A percentile compares a stretch with the other conserved stretches of the same genome.
Evolutionary conservation across 2,797 vertebrate species (phyloP).

Genomic region (Enteromius unitaeniatus): DNA sequence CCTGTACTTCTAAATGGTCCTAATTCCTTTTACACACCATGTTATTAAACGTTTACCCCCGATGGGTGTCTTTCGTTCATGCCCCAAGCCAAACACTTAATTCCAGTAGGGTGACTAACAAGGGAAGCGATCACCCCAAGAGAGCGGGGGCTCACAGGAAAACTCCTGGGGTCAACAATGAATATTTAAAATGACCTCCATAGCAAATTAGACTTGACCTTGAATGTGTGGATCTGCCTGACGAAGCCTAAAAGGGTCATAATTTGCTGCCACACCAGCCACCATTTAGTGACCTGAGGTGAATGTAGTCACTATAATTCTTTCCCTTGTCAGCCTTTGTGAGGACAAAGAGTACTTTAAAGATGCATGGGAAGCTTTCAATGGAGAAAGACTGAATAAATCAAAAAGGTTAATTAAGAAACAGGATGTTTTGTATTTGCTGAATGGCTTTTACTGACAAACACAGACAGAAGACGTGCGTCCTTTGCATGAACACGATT

Average conservation of each 20-base stretch:
- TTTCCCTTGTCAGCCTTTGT: constrained; percentile 38
- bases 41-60: constrained; percentile 43
- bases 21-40: constrained; percentile 45
- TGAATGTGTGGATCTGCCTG: constrained; percentile 64
- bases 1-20: constrained; percentile 29
- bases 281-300: constrained; percentile 60
- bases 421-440: constrained; percentile 45
- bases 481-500: constrained; percentile 35
- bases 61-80: constrained; percentile 33
- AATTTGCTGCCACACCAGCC: constrained; percentile 63
- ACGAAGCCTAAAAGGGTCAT: constrained; percentile 64
- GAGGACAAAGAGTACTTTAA: constrained; percentile 31
- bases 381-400: constrained; percentile 45
- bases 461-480: neutral
- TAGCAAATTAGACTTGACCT: constrained; percentile 76
- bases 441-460: constrained; percentile 40
- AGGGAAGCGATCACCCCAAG: constrained; percentile 47
- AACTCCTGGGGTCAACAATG: constrained; percentile 73
- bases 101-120: constrained; percentile 48
- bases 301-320: constrained; percentile 54
- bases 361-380: constrained; percentile 27
- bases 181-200: constrained; percentile 75
- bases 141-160: constrained; percentile 55
- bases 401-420: constrained; percentile 54
- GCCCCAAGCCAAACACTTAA: constrained; percentile 62